phyloP scores from a whole-genome alignment of 2,113 vertebrate species.

The Ceyx melanurus region DNA sequence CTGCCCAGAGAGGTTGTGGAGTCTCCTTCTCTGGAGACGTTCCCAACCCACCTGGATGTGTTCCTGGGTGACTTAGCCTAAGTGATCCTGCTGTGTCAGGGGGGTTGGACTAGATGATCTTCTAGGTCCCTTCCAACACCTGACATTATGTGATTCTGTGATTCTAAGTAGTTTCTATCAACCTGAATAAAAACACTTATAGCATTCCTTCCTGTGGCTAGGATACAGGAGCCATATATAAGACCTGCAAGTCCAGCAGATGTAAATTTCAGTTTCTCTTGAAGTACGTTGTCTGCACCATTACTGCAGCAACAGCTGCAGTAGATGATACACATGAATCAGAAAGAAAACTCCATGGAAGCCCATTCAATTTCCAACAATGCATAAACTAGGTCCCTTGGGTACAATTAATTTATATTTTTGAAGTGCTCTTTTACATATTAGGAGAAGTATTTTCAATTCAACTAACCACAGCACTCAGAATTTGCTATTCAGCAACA shows the following conservation, averaged over 20 bases:
- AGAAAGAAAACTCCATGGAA: not conserved
- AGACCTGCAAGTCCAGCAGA: not conserved
- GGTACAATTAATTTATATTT: not conserved
- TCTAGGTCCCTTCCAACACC: no score
- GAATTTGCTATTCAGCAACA: not conserved
- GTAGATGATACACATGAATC: not conserved
- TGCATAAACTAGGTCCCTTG: not conserved
- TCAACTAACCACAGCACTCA: not conserved
- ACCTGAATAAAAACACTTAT: not conserved
- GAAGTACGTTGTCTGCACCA: not conserved
- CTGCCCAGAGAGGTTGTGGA: no score
- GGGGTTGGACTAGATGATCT: no score
- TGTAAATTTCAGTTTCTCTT: not conserved
- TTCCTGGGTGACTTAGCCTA: no score
- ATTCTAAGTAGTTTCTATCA: not conserved
- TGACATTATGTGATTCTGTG: no score
- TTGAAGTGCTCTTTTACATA: not conserved
- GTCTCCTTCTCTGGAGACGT: no score
- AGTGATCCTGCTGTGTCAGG: no score
- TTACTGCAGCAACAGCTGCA: not conserved
- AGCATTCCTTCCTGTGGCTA: not conserved
- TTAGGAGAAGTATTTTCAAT: not conserved
- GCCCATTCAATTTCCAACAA: not conserved
- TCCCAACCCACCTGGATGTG: no score
- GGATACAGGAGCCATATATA: not conserved